Evolutionary conservation across 1,140 invertebrate genomes (phyloP).

Genomic region (Lepidurus apus): DNA sequence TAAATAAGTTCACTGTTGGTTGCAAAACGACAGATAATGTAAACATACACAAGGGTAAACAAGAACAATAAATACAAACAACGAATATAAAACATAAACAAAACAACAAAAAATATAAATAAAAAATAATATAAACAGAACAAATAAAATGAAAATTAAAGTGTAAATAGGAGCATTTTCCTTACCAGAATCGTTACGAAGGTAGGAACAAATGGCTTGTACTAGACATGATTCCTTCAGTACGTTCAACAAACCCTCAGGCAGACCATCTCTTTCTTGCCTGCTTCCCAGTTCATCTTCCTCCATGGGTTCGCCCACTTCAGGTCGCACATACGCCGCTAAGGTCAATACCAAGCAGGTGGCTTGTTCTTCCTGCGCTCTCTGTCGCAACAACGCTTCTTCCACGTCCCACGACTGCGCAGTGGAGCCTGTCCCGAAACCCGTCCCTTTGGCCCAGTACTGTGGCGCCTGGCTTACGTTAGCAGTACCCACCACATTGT

Average conservation of each 20-base stretch:
- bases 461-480: slow-evolving; percentile 61
- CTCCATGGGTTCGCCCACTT: background rate
- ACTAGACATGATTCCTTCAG: slow-evolving; percentile 75
- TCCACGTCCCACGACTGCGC: slow-evolving; percentile 94
- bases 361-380: slow-evolving; percentile 87
- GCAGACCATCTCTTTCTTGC: slow-evolving; percentile 45
- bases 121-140: slow-evolving; percentile 1
- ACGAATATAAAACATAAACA: no score
- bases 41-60: background rate
- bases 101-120: slow-evolving; percentile 31
- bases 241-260: slow-evolving; percentile 64
- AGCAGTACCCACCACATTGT: slow-evolving; percentile 34
- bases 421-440: slow-evolving; percentile 91
- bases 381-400: slow-evolving; percentile 78
- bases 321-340: slow-evolving; percentile 31
- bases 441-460: slow-evolving; percentile 91
- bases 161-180: background rate
- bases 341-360: slow-evolving; percentile 59
- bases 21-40: no score
- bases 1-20: no score
- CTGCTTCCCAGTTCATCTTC: slow-evolving; percentile 38
- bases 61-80: slow-evolving; percentile 35
- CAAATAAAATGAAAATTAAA: slow-evolving; percentile 1
- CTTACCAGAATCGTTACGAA: slow-evolving; percentile 82
- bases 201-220: slow-evolving; percentile 80